phyloP scores from a whole-genome alignment of 92 coral and sea anemone species.

The Porites evermanni region DNA sequence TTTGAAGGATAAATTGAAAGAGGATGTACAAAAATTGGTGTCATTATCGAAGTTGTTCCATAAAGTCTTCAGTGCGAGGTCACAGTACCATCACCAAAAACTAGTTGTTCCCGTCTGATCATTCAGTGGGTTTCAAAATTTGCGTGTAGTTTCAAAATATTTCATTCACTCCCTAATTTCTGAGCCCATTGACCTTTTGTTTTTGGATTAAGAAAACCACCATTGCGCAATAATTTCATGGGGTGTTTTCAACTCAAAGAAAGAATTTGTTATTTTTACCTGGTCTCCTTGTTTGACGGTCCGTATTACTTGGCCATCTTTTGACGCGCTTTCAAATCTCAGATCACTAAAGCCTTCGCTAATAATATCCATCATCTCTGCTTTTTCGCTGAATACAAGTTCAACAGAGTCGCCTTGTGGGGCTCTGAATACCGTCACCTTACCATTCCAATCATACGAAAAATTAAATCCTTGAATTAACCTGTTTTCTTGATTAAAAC shows the following conservation, averaged over 20 bases:
- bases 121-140: too few relatives aligned
- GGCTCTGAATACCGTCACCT: slow-evolving; percentile 37
- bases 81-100: too few relatives aligned
- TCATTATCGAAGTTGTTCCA: too few relatives aligned
- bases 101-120: too few relatives aligned
- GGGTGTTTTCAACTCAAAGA: neutral
- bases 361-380: slow-evolving; percentile 26
- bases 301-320: slow-evolving; percentile 34
- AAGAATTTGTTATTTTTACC: slow-evolving; percentile 16
- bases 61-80: too few relatives aligned
- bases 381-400: slow-evolving; percentile 34
- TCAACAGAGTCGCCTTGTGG: slow-evolving; percentile 41
- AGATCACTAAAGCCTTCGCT: slow-evolving; percentile 23
- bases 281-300: slow-evolving; percentile 59
- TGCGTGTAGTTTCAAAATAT: too few relatives aligned
- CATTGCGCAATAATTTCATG: neutral
- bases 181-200: too few relatives aligned
- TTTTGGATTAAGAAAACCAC: too few relatives aligned
- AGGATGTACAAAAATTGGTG: too few relatives aligned
- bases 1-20: too few relatives aligned
- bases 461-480: slow-evolving; percentile 45
- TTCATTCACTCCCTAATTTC: too few relatives aligned
- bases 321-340: slow-evolving; percentile 3
- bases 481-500: slow-evolving; percentile 54
- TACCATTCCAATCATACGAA: slow-evolving; percentile 75